Percentiles rank a stretch among this genome's conserved stretches.
These are phyloP conservation scores for Gila robusta DNA, from an alignment of 2,797 vertebrate species.

Conservation along the genomic window DNA sequence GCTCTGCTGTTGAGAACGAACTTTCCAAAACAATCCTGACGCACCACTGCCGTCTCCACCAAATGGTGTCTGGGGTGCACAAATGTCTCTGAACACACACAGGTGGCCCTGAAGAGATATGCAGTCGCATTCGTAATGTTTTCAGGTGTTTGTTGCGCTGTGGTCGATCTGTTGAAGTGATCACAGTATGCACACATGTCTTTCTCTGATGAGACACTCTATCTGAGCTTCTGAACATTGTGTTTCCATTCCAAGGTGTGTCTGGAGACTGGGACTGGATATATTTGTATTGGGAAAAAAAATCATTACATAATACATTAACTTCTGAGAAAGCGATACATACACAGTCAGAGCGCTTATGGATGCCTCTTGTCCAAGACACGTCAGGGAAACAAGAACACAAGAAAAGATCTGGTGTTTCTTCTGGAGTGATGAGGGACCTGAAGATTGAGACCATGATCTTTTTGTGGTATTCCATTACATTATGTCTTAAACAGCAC, in stretches of 20 bases:
- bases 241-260: conserved; percentile 32
- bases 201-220: not conserved
- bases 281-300: not conserved
- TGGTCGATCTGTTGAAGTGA: conserved; percentile 9
- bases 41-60: not conserved
- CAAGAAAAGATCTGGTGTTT: not conserved
- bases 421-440: not conserved
- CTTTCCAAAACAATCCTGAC: conserved; percentile 45
- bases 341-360: not conserved
- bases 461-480: not conserved
- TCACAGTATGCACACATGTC: not conserved
- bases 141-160: not conserved
- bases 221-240: conserved; percentile 15
- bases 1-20: not conserved
- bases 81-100: conserved; percentile 18
- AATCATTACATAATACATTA: conserved; percentile 16
- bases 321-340: not conserved
- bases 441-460: not conserved
- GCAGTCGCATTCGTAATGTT: conserved; percentile 1
- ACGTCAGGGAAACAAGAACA: not conserved
- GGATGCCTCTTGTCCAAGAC: not conserved
- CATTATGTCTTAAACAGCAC: not conserved
- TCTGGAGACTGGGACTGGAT: not conserved
- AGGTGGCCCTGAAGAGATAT: conserved; percentile 21
- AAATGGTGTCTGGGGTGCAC: conserved; percentile 26